A percentile compares a stretch with the other conserved stretches of the same genome.
Conservation (phyloP, 2,797 vertebrate genomes). For the Rousettus madagascariensis region DNA sequence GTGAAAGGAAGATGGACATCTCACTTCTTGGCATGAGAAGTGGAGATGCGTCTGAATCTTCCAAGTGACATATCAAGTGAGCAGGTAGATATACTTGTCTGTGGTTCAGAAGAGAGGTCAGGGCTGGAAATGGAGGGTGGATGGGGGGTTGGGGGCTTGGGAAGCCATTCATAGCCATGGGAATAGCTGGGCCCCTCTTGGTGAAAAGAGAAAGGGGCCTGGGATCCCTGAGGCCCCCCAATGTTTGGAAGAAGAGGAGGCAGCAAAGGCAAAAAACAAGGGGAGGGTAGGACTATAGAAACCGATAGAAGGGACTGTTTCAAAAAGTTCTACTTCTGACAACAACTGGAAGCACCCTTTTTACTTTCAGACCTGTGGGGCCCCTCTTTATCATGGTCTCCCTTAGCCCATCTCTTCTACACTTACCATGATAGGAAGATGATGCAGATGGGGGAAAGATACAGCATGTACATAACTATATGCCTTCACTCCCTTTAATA, state of each 20-base stretch:
- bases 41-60: neutral
- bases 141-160: neutral
- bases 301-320: neutral
- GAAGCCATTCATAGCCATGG: neutral
- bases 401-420: neutral
- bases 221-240: neutral
- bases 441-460: neutral
- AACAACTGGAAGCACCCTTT: neutral
- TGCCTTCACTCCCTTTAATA: neutral
- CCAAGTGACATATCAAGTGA: neutral
- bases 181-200: neutral
- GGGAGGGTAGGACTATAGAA: neutral
- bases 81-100: neutral
- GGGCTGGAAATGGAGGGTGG: neutral
- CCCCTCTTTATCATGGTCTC: neutral
- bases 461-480: neutral
- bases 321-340: neutral
- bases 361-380: neutral
- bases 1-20: neutral
- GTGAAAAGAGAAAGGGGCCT: neutral
- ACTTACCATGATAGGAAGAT: neutral
- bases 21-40: neutral
- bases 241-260: neutral
- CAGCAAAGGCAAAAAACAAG: neutral
- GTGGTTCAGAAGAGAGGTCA: neutral